Evolutionary conservation across 2,113 vertebrate species (phyloP).

Genomic region (Aptenodytes forsteri): DNA sequence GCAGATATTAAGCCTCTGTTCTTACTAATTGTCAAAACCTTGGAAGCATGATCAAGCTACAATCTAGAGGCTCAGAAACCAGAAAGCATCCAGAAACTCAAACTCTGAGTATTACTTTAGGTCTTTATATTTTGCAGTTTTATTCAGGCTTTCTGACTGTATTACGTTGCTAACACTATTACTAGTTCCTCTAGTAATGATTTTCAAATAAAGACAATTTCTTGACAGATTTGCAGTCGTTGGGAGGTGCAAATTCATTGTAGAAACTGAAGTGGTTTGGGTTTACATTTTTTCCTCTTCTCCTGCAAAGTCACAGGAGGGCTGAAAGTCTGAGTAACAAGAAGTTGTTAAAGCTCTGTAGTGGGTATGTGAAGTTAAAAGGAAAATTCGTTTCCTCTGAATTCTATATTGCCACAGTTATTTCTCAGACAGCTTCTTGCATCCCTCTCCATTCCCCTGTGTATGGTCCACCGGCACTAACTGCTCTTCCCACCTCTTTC

Average conservation of each 20-base stretch:
- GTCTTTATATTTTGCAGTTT: background rate
- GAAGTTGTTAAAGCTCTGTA: background rate
- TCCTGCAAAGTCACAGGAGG: background rate
- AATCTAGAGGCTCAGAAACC: background rate
- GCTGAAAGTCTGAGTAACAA: background rate
- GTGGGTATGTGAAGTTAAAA: background rate
- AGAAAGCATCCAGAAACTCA: background rate
- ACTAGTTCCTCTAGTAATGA: background rate
- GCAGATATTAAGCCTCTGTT: background rate
- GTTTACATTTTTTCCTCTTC: background rate
- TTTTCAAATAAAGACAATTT: background rate
- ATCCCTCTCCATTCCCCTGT: background rate
- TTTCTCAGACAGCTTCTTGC: background rate
- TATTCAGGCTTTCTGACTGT: background rate
- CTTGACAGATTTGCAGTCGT: background rate
- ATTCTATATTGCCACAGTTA: background rate
- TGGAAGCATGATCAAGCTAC: background rate
- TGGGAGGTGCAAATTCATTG: background rate
- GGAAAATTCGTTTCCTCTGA: background rate
- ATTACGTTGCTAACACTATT: background rate
- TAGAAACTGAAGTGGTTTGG: background rate
- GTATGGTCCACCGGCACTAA: background rate
- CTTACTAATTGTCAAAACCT: background rate
- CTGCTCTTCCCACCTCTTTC: background rate
- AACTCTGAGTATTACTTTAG: background rate